A percentile compares a stretch with the other conserved stretches of the same genome.
These are phyloP conservation scores for Artibeus lituratus DNA, from an alignment of 2,797 vertebrate genomes.

Conservation along the genomic window DNA sequence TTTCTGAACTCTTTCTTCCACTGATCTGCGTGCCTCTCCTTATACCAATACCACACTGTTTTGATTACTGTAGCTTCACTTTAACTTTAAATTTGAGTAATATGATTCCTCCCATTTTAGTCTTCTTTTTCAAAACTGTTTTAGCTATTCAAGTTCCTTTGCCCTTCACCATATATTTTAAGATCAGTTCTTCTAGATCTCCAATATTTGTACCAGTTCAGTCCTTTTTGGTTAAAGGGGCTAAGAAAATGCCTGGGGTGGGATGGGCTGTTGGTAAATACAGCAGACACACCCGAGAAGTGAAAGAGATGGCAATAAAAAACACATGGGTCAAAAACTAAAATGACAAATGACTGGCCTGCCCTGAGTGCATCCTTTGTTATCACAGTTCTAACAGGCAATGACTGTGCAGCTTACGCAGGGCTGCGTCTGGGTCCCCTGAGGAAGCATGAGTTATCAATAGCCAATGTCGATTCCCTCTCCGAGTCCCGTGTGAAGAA, in stretches of 20 bases:
- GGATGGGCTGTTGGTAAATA: background rate
- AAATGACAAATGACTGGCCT: background rate
- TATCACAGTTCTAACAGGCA: background rate
- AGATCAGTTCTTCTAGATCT: background rate
- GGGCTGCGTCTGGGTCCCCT: background rate
- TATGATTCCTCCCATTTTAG: background rate
- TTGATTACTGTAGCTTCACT: background rate
- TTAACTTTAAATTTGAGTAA: background rate
- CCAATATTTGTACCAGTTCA: background rate
- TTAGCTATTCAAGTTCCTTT: background rate
- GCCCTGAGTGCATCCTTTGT: background rate
- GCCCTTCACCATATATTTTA: background rate
- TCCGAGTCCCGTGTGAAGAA: background rate
- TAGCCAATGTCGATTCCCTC: background rate
- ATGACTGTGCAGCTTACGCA: background rate
- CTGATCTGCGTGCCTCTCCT: background rate
- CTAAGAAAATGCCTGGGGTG: background rate
- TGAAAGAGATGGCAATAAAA: background rate
- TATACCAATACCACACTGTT: background rate
- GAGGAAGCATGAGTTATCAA: background rate
- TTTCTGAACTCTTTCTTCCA: background rate
- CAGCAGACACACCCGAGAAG: background rate
- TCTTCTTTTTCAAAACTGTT: conserved; percentile 13
- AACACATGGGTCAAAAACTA: background rate
- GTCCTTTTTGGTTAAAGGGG: background rate